Base-by-base conservation (phyloP, 2,888 invertebrate species). In the Ametastegia equiseti region DNA sequence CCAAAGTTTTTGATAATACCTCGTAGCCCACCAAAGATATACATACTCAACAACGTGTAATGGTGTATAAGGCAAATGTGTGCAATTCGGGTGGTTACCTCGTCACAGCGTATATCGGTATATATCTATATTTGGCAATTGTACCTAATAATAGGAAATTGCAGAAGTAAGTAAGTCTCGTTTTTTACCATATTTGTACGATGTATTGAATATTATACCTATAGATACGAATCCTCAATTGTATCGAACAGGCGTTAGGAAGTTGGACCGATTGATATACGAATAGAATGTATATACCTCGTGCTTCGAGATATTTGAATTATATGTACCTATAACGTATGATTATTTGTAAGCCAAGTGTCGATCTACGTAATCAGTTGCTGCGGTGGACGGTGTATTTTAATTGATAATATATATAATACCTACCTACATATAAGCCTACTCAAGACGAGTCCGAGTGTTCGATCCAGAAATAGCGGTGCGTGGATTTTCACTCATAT, bases 161-260 rank as follows among this genome's bases (percentile, higher is more conserved):
- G 2, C 36, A 39, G 7, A 39, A n/a, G 39, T 60, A 60, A 1
- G 27, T 67, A 67, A 67, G 65, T 39, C 65, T 67, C 65, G 65
- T 67, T 67, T 67, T 67, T 67, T 67, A 67, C 65, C 65, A 11
- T 54, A 75, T 75, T 75, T 50, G 54, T 75, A 75, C 11, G 75
- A 75, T 75, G 15, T 75, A 75, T 36, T 50, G 75, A 54, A 54
- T 75, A 75, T 19, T 36, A 75, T 50, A 23, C 13, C 50, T 54
- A 19, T 67, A 36, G 15, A 45, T 45, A 19, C 54, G 36, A 75
- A 75, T 36, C 27, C 27, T 71, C 45, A n/a, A 13, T 45, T 71
- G 47, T 19, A 15, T 42, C 15, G 27, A 30, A 71, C 42, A 47
- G 45, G 45, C 45, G 36, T 30, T 11, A 36, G 13, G 54, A 75